Evolutionary conservation across 2,888 invertebrate genomes (phyloP).

Genomic region (Drosophila pseudotakahashii): DNA sequence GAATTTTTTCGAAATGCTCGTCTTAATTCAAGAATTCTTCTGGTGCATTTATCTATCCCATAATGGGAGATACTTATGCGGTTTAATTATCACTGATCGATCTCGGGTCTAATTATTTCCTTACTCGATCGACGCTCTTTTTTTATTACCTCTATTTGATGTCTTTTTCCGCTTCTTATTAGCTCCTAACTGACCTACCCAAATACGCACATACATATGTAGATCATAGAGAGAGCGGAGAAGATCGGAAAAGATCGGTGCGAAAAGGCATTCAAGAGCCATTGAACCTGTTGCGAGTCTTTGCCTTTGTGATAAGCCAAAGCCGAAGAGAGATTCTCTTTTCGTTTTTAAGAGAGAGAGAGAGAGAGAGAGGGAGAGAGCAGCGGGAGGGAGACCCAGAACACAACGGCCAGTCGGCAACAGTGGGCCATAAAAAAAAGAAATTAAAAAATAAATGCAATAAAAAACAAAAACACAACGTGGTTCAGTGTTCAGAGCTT

Average conservation of each 20-base stretch:
- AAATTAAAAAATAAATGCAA: slow-evolving; percentile 4
- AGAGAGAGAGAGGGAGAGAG: background rate
- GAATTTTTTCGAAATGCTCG: too few species aligned
- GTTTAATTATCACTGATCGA: slow-evolving; percentile 4
- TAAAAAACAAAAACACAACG: background rate
- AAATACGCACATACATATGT: slow-evolving; percentile 5
- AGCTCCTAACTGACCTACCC: slow-evolving; percentile 39
- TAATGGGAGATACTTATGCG: slow-evolving; percentile 5
- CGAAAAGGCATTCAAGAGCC: slow-evolving; percentile 41
- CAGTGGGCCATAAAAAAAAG: slow-evolving; percentile 20
- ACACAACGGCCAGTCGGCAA: slow-evolving; percentile 24
- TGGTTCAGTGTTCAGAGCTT: too few species aligned
- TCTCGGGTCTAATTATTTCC: slow-evolving; percentile 20
- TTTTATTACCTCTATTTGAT: slow-evolving; percentile 5
- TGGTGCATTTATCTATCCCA: slow-evolving; percentile 17
- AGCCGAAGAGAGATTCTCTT: slow-evolving; percentile 31
- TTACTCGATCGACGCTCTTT: background rate
- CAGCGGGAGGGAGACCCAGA: background rate
- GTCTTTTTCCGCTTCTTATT: slow-evolving; percentile 1
- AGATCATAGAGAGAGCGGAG: slow-evolving; percentile 7
- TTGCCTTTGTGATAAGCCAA: slow-evolving; percentile 36
- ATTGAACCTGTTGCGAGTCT: slow-evolving; percentile 44
- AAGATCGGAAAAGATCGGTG: slow-evolving; percentile 1
- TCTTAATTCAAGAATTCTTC: slow-evolving; percentile 10
- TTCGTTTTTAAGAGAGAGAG: slow-evolving; percentile 12